Evolutionary conservation across 2,113 vertebrate genomes (phyloP).

Genomic region (Microcebus murinus): DNA sequence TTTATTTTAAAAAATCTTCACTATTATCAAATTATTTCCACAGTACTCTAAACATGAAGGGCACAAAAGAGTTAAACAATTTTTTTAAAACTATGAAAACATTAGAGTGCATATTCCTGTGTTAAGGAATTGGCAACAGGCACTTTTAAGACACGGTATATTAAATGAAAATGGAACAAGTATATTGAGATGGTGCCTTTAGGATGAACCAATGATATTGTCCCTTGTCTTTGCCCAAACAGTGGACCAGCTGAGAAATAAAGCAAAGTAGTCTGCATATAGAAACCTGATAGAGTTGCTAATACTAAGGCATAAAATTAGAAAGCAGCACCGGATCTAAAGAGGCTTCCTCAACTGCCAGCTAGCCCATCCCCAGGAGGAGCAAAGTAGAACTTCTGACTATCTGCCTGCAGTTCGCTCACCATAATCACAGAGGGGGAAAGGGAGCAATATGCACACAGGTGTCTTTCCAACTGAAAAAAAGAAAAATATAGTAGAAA

Average conservation of each 20-base stretch:
- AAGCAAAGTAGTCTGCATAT: not conserved
- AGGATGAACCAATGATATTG: not conserved
- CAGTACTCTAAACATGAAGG: not conserved
- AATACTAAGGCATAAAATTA: not conserved
- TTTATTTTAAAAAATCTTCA: not conserved
- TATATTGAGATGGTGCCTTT: not conserved
- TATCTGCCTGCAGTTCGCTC: not conserved
- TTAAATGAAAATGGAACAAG: not conserved
- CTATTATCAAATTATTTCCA: not conserved
- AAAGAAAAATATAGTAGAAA: not conserved
- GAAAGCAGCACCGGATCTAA: not conserved
- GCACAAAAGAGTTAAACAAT: not conserved
- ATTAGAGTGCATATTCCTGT: not conserved
- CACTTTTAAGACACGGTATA: not conserved
- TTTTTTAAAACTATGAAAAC: not conserved
- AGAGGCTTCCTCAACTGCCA: not conserved
- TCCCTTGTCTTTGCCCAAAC: not conserved
- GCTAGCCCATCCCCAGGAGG: rapidly evolving
- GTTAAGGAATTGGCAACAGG: not conserved
- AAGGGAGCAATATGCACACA: not conserved
- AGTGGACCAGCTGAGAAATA: not conserved
- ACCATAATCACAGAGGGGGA: not conserved
- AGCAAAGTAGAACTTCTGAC: not conserved
- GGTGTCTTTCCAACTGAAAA: not conserved
- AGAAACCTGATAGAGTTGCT: not conserved